A percentile compares a stretch with the other conserved stretches of the same genome.
Evolutionary conservation across 1,140 invertebrate species (phyloP).

Genomic region (Drosophila nikananu): DNA sequence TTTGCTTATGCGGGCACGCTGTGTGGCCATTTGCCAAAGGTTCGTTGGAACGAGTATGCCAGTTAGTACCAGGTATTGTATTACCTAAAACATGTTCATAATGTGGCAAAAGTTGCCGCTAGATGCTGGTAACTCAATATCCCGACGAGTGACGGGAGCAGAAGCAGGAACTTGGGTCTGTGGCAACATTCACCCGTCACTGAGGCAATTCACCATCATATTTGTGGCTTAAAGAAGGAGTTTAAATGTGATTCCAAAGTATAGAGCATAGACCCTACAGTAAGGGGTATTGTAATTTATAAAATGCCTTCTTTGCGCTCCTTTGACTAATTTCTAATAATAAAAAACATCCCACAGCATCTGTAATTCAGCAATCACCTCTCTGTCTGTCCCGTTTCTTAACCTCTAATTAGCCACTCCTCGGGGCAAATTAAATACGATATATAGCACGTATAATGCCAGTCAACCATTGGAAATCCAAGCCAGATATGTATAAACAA

Average conservation of each 20-base stretch:
- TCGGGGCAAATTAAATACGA: conserved; percentile 23
- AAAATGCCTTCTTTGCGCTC: neutral
- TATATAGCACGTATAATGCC: conserved; percentile 13
- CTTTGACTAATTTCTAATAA: neutral
- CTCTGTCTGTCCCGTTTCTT: conserved; percentile 7
- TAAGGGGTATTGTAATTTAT: neutral
- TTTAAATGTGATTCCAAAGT: neutral
- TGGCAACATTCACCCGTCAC: neutral
- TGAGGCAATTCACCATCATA: conserved; percentile 14
- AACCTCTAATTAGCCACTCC: conserved; percentile 45
- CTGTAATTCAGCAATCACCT: conserved; percentile 3
- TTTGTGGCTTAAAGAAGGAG: neutral
- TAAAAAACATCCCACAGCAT: neutral
- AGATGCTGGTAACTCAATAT: conserved; percentile 42
- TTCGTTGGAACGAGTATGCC: conserved; percentile 5
- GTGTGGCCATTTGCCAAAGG: conserved; percentile 39
- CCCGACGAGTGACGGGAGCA: conserved; percentile 16
- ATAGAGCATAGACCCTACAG: neutral
- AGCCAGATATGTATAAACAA: conserved; percentile 50
- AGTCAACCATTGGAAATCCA: conserved; percentile 60
- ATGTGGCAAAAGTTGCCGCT: conserved; percentile 32
- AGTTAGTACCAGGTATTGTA: conserved; percentile 31
- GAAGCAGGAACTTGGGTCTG: conserved; percentile 11
- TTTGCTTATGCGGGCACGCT: conserved; percentile 30
- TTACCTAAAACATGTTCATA: conserved; percentile 53